Evolutionary conservation across 2,113 vertebrate species (phyloP).

Genomic region (Acrocephalus kingi): DNA sequence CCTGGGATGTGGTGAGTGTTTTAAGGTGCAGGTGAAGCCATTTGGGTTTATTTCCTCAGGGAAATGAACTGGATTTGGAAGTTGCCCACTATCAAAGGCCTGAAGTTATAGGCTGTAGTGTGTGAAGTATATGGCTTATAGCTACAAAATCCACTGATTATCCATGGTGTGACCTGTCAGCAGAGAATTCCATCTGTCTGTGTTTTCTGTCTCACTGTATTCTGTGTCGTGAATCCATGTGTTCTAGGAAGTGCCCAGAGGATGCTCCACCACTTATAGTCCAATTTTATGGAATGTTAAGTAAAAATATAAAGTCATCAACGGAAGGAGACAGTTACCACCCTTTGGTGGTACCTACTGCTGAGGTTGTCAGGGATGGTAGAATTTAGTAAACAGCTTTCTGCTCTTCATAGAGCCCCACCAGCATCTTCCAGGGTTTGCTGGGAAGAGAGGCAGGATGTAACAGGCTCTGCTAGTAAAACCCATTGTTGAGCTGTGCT

Average conservation of each 20-base stretch:
- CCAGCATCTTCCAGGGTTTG: fast-evolving
- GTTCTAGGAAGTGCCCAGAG: not conserved
- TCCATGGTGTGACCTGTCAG: not conserved
- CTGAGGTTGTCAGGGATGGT: fast-evolving
- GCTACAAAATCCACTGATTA: not conserved
- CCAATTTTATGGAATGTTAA: not conserved
- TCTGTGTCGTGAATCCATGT: fast-evolving
- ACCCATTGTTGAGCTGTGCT: not conserved
- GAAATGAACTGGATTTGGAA: not conserved
- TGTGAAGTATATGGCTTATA: not conserved
- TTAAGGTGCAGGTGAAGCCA: not conserved
- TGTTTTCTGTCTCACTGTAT: not conserved
- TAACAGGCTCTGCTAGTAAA: not conserved
- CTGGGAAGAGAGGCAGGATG: not conserved
- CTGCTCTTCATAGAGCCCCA: no score
- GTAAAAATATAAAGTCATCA: not conserved
- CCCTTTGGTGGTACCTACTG: no score
- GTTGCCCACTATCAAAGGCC: not conserved
- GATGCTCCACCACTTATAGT: not conserved
- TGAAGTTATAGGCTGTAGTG: not conserved
- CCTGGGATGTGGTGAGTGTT: not conserved
- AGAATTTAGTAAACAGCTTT: not conserved
- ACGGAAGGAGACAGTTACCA: not conserved
- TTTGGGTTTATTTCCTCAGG: not conserved
- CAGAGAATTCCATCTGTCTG: not conserved